Evolutionary conservation across 2,888 invertebrate genomes (phyloP), one percentile per base, ranked within the genome.

Genomic region (Aporophyla nigra): DNA sequence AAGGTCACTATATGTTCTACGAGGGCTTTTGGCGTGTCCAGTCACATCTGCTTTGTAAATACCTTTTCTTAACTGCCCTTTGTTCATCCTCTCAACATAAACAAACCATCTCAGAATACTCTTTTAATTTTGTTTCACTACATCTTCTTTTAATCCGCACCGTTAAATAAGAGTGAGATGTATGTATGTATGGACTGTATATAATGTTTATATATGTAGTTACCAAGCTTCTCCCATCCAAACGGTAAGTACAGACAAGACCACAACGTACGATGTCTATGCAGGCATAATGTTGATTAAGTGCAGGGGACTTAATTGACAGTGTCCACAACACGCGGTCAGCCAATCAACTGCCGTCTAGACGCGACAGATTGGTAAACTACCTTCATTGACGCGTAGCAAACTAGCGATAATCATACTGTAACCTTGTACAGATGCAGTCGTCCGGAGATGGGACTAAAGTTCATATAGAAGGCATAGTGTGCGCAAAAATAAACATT

Each of bases 281-380:
- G 70, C 62, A 59, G 24, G 82, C 82, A 80, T 82, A 59, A 71
- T 71, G 49, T 82, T 80, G 82, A 82, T 82, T 80, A 76, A 82
- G 79, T 65, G 58, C 70, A 80, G n/a, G n/a, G 19, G 40, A 49
- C 49, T 76, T 70, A 80, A 76, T 82, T 70, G 82, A 49, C 82
- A 65, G 58, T 54, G 69, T 80, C 82, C 54, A 75, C 81, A 62
- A 19, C 67, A 43, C 43, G 43, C n/a, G 43, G 27, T 7, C 49
- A 81, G 61, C 78, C 81, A 81, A 79, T 79, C 78, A 79, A 68
- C 61, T 62, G 75, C 56, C 54, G 65, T 53, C 70, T 71, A 77
- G 70, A 82, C 82, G 70, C 68, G 82, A 76, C 68, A 33, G 53
- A 77, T 76, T 63, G 76, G 46, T 76, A 49, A 40, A 74, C 54